phyloP scores from a whole-genome alignment of 2,797 vertebrate species.

The Orientallactaga sibirica region DNA sequence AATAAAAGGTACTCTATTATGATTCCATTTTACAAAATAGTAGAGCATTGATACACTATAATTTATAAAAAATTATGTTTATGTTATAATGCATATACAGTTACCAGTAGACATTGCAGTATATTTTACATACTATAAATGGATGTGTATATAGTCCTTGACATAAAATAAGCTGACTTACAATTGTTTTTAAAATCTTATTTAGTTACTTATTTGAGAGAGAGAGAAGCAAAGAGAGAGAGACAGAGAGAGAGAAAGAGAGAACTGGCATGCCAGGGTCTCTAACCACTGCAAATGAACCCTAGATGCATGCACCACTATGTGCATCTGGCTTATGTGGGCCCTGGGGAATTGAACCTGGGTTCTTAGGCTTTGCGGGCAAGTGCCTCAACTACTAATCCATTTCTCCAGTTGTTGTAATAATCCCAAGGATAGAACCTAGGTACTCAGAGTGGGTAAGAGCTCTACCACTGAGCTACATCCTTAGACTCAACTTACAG shows the following conservation, averaged over 20 bases:
- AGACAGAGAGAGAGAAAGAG: too few species aligned
- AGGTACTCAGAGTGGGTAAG: rapidly evolving
- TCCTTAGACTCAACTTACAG: not conserved
- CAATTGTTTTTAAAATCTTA: not conserved
- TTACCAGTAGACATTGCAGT: not conserved
- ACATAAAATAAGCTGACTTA: not conserved
- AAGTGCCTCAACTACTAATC: too few species aligned
- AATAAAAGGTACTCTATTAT: not conserved
- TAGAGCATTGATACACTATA: not conserved
- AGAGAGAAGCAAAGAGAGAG: too few species aligned
- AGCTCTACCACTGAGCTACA: too few species aligned
- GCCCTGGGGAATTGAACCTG: too few species aligned
- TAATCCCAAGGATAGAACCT: not conserved
- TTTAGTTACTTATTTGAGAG: too few species aligned
- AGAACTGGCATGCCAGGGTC: too few species aligned
- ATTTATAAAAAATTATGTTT: not conserved
- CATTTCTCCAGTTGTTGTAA: too few species aligned
- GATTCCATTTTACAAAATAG: not conserved
- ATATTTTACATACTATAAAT: not conserved
- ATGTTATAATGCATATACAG: not conserved
- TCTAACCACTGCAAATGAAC: too few species aligned
- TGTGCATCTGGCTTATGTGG: too few species aligned
- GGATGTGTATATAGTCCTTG: not conserved
- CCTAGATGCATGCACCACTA: too few species aligned
- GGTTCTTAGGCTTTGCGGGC: too few species aligned